These are phyloP conservation scores for Microdon myrmicae DNA, from an alignment of 2,888 invertebrate species.

Conservation along the genomic window DNA sequence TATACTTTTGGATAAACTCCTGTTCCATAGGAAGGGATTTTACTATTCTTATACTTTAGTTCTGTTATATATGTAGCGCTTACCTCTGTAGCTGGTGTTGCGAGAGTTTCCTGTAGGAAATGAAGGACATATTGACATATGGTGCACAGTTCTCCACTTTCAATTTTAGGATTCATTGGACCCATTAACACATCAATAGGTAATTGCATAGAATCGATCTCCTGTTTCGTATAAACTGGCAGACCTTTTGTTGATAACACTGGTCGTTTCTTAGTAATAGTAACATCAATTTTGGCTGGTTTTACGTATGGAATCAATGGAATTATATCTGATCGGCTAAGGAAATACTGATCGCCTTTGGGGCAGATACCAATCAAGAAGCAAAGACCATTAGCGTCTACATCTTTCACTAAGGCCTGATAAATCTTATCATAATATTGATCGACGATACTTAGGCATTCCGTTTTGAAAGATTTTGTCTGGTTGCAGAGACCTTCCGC, in stretches of 20 bases:
- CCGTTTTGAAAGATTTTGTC: slow-evolving; percentile 76
- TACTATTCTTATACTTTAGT: too few species aligned
- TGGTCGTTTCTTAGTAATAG: slow-evolving; percentile 60
- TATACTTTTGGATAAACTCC: too few species aligned
- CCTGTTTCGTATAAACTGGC: slow-evolving; percentile 60
- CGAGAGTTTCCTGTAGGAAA: slow-evolving; percentile 79
- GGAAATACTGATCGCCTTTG: slow-evolving; percentile 55
- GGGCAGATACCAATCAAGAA: slow-evolving; percentile 70
- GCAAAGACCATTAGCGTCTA: slow-evolving; percentile 79
- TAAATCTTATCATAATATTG: slow-evolving; percentile 83
- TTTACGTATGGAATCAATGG: slow-evolving; percentile 71
- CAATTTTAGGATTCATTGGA: slow-evolving; percentile 62
- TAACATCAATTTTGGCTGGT: slow-evolving; percentile 65
- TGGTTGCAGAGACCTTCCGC: slow-evolving; percentile 84
- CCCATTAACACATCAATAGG: slow-evolving; percentile 69
- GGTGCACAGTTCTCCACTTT: slow-evolving; percentile 72
- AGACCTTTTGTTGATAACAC: slow-evolving; percentile 58
- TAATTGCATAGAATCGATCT: slow-evolving; percentile 66
- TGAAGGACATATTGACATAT: slow-evolving; percentile 87
- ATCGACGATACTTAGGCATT: slow-evolving; percentile 81
- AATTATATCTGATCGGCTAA: slow-evolving; percentile 67
- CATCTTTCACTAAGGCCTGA: slow-evolving; percentile 73
- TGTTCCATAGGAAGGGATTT: too few species aligned
- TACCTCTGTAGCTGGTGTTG: slow-evolving; percentile 76
- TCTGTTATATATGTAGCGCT: too few species aligned